These are phyloP conservation scores for Drosophila seguyi DNA, from an alignment of 1,140 invertebrate species.

Conservation along the genomic window DNA sequence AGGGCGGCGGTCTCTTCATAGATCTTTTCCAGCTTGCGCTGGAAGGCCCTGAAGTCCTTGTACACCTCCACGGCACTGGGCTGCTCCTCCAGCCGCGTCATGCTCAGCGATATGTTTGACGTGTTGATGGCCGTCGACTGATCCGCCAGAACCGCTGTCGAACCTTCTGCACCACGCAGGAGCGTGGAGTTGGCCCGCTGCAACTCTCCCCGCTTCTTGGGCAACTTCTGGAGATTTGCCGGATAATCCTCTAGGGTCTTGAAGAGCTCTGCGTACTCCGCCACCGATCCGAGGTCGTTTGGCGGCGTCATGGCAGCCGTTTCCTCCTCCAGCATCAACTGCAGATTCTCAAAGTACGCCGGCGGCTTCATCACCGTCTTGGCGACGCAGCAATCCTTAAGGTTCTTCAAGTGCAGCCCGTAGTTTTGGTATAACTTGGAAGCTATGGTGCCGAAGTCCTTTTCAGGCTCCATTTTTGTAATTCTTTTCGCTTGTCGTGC, in stretches of 20 bases:
- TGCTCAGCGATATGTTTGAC: slow-evolving; percentile 14
- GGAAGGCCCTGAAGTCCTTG: slow-evolving; percentile 64
- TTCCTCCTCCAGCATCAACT: slow-evolving; percentile 47
- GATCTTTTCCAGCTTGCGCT: slow-evolving; percentile 54
- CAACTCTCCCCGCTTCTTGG: slow-evolving; percentile 51
- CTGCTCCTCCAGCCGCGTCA: slow-evolving; percentile 40
- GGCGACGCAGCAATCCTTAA: slow-evolving; percentile 57
- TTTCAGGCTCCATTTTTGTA: slow-evolving; percentile 40
- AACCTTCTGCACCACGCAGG: slow-evolving; percentile 21
- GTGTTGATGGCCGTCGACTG: slow-evolving; percentile 20
- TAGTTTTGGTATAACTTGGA: slow-evolving; percentile 42
- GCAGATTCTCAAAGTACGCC: slow-evolving; percentile 48
- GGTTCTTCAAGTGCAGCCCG: slow-evolving; percentile 24
- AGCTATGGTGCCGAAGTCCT: slow-evolving; percentile 57
- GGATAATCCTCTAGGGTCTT: slow-evolving; percentile 72
- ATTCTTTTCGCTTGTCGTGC: not conserved
- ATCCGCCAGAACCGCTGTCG: slow-evolving; percentile 12
- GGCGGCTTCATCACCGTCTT: slow-evolving; percentile 59
- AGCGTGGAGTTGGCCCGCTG: slow-evolving; percentile 54
- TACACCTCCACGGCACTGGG: slow-evolving; percentile 47
- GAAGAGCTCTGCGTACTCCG: slow-evolving; percentile 65
- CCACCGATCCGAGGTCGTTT: slow-evolving; percentile 45
- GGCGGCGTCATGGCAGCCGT: slow-evolving; percentile 21
- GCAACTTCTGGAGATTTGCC: slow-evolving; percentile 57
- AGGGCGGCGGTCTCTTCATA: slow-evolving; percentile 33